A percentile compares a stretch with the other conserved stretches of the same genome.
These are phyloP conservation scores for Drosophila eohydei DNA, from an alignment of 2,888 invertebrate genomes.

Conservation along the genomic window DNA sequence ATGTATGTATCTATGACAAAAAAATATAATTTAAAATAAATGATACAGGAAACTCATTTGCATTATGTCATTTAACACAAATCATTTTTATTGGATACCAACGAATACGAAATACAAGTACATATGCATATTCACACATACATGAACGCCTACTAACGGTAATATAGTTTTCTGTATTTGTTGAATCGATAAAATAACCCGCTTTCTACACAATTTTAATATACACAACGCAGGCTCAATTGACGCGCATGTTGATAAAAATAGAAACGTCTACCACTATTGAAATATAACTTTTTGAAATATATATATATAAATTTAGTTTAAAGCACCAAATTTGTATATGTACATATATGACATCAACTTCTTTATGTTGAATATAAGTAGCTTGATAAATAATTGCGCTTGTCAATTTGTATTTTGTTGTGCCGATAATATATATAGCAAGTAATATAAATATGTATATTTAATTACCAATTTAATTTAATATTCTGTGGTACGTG, in stretches of 20 bases:
- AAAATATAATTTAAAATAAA: not conserved
- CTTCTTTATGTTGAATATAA: slow-evolving; percentile 1
- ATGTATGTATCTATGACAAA: not conserved
- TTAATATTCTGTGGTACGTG: slow-evolving; percentile 6
- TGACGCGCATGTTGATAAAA: not conserved
- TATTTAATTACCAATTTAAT: slow-evolving; percentile 9
- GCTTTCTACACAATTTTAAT: slow-evolving; percentile 3
- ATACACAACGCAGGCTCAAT: not conserved
- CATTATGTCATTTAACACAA: not conserved
- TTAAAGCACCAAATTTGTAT: not conserved
- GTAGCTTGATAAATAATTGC: not conserved
- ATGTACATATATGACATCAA: not conserved
- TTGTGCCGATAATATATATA: no score
- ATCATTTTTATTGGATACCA: not conserved
- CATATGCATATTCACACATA: not conserved
- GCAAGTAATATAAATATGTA: not conserved
- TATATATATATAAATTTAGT: not conserved
- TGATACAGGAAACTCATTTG: not conserved
- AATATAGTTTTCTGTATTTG: slow-evolving; percentile 25
- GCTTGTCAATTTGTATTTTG: not conserved
- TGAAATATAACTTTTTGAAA: not conserved
- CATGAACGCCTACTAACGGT: slow-evolving; percentile 11
- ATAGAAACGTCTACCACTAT: not conserved
- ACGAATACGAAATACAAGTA: not conserved
- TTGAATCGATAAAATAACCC: slow-evolving; percentile 37